Percentiles rank a stretch among this genome's conserved stretches.
phyloP scores from a whole-genome alignment of 2,888 invertebrate species.

The Cremastobaeus sp. region DNA sequence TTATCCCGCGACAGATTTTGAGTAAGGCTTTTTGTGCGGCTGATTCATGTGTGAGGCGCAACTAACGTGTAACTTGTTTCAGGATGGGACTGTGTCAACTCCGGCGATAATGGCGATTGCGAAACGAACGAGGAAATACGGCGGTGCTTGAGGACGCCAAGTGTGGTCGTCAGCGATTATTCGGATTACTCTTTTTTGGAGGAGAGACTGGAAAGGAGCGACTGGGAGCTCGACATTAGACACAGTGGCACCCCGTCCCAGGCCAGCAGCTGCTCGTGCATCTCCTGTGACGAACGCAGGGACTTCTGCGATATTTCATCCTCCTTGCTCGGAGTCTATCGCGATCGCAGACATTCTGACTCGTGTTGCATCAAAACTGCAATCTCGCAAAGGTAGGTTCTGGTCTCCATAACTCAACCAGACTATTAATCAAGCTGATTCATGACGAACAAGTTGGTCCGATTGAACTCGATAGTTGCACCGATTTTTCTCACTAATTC shows the following conservation, averaged over 20 bases:
- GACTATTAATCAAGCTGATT: too few species aligned
- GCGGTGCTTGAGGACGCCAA: slow-evolving; percentile 87
- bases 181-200: slow-evolving; percentile 83
- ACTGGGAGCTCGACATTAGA: slow-evolving; percentile 72
- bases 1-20: too few species aligned
- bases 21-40: too few species aligned
- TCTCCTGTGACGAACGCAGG: slow-evolving; percentile 73
- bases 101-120: slow-evolving; percentile 68
- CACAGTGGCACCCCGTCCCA: slow-evolving; percentile 70
- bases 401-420: too few species aligned
- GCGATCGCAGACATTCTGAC: slow-evolving; percentile 74
- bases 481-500: too few species aligned
- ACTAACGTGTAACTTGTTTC: slow-evolving; percentile 21
- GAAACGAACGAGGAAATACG: slow-evolving; percentile 72
- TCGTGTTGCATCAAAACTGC: slow-evolving; percentile 70
- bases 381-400: slow-evolving; percentile 55
- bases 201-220: slow-evolving; percentile 72
- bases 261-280: slow-evolving; percentile 74
- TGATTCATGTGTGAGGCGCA: too few species aligned
- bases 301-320: slow-evolving; percentile 65
- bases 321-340: slow-evolving; percentile 68
- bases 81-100: slow-evolving; percentile 70
- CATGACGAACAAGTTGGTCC: too few species aligned
- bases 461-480: too few species aligned
- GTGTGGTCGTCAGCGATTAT: slow-evolving; percentile 92